Percentiles rank a stretch among this genome's conserved stretches.
phyloP scores from a whole-genome alignment of 2,888 invertebrate genomes.

The Poecilobothrus nobilitatus region DNA sequence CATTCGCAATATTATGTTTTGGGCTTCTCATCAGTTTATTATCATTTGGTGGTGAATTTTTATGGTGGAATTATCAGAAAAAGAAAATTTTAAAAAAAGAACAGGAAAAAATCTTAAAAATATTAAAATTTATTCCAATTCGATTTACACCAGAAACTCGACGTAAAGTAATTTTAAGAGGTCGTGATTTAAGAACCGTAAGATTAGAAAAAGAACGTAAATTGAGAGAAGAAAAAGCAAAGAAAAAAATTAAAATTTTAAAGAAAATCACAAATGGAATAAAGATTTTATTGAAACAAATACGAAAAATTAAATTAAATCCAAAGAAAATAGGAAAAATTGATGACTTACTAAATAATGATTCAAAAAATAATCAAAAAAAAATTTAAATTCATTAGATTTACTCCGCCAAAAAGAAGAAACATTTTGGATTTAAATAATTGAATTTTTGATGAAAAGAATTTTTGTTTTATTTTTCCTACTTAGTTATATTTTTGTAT shows the following conservation, averaged over 20 bases:
- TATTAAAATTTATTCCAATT: not conserved
- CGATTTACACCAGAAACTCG: not conserved
- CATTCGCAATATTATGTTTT: slow-evolving; percentile 45
- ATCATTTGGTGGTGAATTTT: slow-evolving; percentile 34
- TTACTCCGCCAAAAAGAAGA: slow-evolving; percentile 37
- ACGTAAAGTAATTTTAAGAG: not conserved
- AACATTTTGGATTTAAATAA: slow-evolving; percentile 22
- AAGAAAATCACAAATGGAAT: slow-evolving; percentile 14
- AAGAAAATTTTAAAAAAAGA: not conserved
- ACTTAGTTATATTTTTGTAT: no score
- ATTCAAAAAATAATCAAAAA: not conserved
- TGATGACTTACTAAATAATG: not conserved
- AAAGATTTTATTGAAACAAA: slow-evolving; percentile 19
- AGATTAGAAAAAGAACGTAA: not conserved
- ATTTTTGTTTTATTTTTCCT: no score
- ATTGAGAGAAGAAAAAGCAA: slow-evolving; percentile 9
- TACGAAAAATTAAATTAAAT: slow-evolving; percentile 11
- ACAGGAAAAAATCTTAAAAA: not conserved
- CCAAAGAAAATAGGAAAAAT: not conserved
- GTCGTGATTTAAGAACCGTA: not conserved
- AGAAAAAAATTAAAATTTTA: slow-evolving; percentile 11
- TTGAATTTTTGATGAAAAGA: no score
- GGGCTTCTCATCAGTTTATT: slow-evolving; percentile 45
- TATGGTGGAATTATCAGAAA: slow-evolving; percentile 12
- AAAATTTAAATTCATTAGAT: slow-evolving; percentile 31